A percentile compares a stretch with the other conserved stretches of the same genome.
Conservation (phyloP, 2,113 vertebrate species). For the Anarhynchus alexandrinus region DNA sequence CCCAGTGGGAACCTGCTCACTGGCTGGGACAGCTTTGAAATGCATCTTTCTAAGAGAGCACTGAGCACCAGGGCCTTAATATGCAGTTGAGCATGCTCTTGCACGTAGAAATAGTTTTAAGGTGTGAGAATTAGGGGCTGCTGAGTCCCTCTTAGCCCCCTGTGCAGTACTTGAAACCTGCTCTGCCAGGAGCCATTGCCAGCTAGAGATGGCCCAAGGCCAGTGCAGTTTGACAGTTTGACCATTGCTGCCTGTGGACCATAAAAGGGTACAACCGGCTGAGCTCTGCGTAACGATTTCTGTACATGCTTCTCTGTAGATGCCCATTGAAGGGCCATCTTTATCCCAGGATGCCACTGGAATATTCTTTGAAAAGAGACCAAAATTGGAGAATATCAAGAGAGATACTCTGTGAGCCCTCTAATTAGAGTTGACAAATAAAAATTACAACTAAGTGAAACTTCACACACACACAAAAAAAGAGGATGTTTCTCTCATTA, state of each 20-base stretch:
- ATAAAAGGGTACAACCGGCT: background rate
- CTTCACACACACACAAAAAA: background rate
- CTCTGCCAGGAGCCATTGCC: background rate
- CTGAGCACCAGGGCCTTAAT: background rate
- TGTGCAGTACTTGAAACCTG: background rate
- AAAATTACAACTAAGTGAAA: background rate
- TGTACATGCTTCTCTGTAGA: background rate
- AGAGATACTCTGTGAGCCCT: background rate
- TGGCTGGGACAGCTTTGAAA: background rate
- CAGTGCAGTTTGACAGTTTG: background rate
- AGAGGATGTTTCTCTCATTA: background rate
- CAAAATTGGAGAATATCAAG: background rate
- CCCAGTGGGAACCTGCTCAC: background rate
- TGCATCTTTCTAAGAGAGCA: background rate
- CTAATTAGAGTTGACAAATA: background rate
- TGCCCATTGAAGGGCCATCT: background rate
- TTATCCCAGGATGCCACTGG: background rate
- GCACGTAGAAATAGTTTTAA: background rate
- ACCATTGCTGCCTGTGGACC: background rate
- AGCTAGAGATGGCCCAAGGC: background rate
- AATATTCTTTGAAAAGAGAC: background rate
- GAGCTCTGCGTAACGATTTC: background rate
- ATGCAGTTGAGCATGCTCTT: fast-evolving
- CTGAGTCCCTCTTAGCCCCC: background rate
- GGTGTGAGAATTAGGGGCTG: background rate